Percentiles rank a stretch among this genome's conserved stretches.
Conservation (phyloP, 1,140 invertebrate species). For the Nephotettix cincticeps region DNA sequence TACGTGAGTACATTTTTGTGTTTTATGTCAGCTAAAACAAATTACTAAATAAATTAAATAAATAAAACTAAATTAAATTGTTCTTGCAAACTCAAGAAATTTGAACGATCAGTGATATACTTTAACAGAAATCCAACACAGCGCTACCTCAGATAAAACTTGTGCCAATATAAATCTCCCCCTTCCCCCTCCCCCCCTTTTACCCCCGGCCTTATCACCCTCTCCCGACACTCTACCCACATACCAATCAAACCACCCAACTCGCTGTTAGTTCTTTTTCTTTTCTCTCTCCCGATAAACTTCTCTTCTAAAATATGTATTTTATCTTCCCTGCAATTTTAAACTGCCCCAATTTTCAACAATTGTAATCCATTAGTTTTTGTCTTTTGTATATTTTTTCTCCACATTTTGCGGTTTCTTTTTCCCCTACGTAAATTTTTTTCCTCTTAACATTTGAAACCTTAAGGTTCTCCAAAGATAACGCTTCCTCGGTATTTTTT, state of each 20-base stretch:
- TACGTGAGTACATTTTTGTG: too few relatives aligned
- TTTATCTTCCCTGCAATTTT: slow-evolving; percentile 30
- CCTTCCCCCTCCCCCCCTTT: background rate
- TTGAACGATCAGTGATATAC: too few relatives aligned
- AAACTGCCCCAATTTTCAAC: slow-evolving; percentile 35
- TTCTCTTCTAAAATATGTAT: background rate
- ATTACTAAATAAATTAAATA: too few relatives aligned
- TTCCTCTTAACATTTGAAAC: too few relatives aligned
- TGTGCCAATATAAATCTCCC: slow-evolving; percentile 20
- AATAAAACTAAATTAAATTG: too few relatives aligned
- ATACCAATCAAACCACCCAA: slow-evolving; percentile 17
- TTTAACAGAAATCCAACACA: background rate
- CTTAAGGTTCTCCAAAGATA: too few relatives aligned
- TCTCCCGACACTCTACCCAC: background rate
- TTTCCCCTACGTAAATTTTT: too few relatives aligned
- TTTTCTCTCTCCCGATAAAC: background rate
- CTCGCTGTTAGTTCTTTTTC: slow-evolving; percentile 2
- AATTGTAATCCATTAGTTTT: slow-evolving; percentile 19
- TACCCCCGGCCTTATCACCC: background rate
- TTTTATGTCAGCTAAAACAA: too few relatives aligned
- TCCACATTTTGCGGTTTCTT: too few relatives aligned
- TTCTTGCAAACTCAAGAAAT: too few relatives aligned
- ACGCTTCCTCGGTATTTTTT: too few relatives aligned
- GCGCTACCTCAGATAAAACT: background rate
- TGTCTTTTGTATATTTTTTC: too few relatives aligned